Conservation (phyloP, 2,797 vertebrate species). For the Poeciliopsis infans region DNA sequence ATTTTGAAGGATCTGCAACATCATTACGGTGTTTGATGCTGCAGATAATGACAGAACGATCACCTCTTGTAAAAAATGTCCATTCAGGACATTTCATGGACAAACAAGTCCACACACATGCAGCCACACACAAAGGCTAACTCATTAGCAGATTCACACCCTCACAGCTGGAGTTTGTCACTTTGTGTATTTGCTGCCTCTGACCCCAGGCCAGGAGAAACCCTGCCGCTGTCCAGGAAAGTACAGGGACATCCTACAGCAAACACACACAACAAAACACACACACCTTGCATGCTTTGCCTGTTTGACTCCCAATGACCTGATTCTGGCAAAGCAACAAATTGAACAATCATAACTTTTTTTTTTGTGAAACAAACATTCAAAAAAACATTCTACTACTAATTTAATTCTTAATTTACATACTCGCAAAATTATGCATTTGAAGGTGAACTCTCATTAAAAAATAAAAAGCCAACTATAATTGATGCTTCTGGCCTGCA, state of each 20-base stretch:
- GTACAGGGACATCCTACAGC: background rate
- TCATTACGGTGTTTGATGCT: slow-evolving; percentile 1
- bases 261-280: slow-evolving; percentile 5
- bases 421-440: background rate
- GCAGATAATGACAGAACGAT: slow-evolving; percentile 25
- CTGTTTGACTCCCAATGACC: background rate
- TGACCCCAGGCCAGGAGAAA: slow-evolving; percentile 56
- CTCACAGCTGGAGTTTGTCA: slow-evolving; percentile 74
- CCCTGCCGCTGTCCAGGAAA: slow-evolving; percentile 38
- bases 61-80: slow-evolving; percentile 29
- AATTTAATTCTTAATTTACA: background rate
- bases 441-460: background rate
- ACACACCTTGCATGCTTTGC: background rate
- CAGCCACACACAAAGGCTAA: slow-evolving; percentile 45
- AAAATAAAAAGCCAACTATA: background rate
- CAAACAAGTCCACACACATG: slow-evolving; percentile 18
- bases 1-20: background rate
- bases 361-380: too few relatives aligned
- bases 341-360: background rate
- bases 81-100: slow-evolving; percentile 27
- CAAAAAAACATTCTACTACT: background rate
- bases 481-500: background rate
- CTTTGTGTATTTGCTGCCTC: slow-evolving; percentile 40
- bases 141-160: slow-evolving; percentile 74
- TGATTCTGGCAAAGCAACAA: background rate